phyloP scores from a whole-genome alignment of 2,888 invertebrate species.

The Limnephilus auricula region DNA sequence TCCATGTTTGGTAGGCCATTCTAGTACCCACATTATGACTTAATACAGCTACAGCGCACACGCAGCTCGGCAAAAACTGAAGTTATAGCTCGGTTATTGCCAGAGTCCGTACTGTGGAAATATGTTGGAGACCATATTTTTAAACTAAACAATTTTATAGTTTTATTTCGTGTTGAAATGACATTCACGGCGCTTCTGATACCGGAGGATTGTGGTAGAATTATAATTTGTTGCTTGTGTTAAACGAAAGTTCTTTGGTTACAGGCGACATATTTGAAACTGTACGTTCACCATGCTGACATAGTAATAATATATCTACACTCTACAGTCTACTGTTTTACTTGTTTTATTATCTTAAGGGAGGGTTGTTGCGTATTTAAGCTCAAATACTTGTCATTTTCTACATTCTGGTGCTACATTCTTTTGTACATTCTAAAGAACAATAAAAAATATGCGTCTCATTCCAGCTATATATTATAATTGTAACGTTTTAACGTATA shows the following conservation, averaged over 20 bases:
- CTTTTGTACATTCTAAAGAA: too few relatives aligned
- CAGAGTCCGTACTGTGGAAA: background rate
- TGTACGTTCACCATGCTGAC: background rate
- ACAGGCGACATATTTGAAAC: background rate
- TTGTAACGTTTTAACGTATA: too few relatives aligned
- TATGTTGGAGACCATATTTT: slow-evolving; percentile 27
- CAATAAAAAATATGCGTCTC: background rate
- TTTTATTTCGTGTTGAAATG: slow-evolving; percentile 35
- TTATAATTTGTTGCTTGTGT: slow-evolving; percentile 18
- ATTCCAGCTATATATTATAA: too few relatives aligned
- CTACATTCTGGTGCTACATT: background rate
- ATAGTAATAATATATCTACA: background rate
- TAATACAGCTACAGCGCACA: slow-evolving; percentile 44
- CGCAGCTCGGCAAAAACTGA: slow-evolving; percentile 38
- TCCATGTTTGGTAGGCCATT: slow-evolving; percentile 43
- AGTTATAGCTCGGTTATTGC: slow-evolving; percentile 41
- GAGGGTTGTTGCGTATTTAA: background rate
- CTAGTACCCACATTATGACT: slow-evolving; percentile 42
- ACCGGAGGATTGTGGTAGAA: background rate
- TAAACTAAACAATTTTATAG: slow-evolving; percentile 35
- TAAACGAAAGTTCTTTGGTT: slow-evolving; percentile 1
- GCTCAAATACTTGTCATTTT: background rate
- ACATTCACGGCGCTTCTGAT: slow-evolving; percentile 3
- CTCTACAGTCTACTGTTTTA: background rate
- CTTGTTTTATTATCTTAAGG: background rate